Evolutionary conservation across 2,888 invertebrate species (phyloP).

Genomic region (Meiosimyza decipiens): DNA sequence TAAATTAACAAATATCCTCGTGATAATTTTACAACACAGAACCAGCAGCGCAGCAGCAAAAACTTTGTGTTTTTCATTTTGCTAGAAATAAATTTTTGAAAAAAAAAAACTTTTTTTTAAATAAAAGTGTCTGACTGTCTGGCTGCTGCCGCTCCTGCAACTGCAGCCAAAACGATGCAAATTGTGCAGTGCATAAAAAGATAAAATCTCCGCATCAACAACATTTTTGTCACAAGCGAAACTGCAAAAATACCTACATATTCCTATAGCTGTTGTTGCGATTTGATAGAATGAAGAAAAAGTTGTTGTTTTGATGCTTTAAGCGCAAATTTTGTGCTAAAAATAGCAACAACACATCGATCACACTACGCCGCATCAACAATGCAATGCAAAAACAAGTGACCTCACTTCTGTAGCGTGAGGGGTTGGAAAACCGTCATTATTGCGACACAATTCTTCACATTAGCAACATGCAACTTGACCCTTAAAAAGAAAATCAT

Average conservation of each 20-base stretch:
- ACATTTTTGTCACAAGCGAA: slow-evolving; percentile 17
- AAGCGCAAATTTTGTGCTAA: slow-evolving; percentile 9
- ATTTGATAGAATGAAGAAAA: neutral
- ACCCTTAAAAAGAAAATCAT: slow-evolving; percentile 1
- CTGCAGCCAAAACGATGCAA: neutral
- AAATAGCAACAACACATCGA: slow-evolving; percentile 21
- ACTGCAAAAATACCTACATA: neutral
- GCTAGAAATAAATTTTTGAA: neutral
- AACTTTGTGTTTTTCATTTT: neutral
- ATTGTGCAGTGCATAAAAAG: neutral
- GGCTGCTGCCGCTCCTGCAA: neutral
- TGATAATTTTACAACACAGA: slow-evolving; percentile 5
- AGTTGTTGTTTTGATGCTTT: neutral
- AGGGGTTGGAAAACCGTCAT: neutral
- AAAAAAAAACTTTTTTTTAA: neutral
- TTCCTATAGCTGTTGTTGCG: neutral
- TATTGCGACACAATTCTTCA: neutral
- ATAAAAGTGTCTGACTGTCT: slow-evolving; percentile 11
- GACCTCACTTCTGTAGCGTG: neutral
- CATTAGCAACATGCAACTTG: neutral
- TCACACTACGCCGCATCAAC: slow-evolving; percentile 30
- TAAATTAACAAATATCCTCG: slow-evolving; percentile 13
- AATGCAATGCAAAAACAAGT: slow-evolving; percentile 14
- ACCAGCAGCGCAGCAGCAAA: slow-evolving; percentile 1
- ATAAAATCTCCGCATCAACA: slow-evolving; percentile 11